A percentile compares a stretch with the other conserved stretches of the same genome.
These are phyloP conservation scores for Ormyrus labotus DNA, from an alignment of 2,888 invertebrate genomes.

Conservation along the genomic window DNA sequence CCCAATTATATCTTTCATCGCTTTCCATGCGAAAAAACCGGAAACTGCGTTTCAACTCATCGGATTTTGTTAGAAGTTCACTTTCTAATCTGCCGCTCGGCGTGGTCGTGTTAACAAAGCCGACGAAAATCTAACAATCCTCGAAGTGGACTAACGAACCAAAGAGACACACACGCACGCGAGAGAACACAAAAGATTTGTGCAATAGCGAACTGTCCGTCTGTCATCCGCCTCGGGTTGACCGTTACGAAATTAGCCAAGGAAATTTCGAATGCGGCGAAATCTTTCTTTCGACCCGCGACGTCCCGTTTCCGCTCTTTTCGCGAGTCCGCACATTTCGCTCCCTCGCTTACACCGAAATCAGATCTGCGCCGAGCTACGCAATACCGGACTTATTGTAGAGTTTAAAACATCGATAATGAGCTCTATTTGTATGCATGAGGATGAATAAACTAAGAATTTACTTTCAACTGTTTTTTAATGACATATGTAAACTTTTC, in stretches of 20 bases:
- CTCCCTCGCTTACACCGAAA: background rate
- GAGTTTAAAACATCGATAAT: too few relatives aligned
- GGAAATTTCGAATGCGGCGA: conserved; percentile 40
- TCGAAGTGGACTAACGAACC: conserved; percentile 12
- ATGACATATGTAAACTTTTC: too few relatives aligned
- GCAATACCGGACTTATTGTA: too few relatives aligned
- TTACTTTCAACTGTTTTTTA: too few relatives aligned
- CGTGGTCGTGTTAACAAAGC: background rate
- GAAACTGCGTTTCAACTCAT: too few relatives aligned
- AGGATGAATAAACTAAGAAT: too few relatives aligned
- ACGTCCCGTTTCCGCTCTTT: conserved; percentile 16
- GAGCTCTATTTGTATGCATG: too few relatives aligned
- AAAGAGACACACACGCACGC: background rate
- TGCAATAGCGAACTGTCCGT: background rate
- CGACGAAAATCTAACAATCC: conserved; percentile 26
- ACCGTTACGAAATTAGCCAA: conserved; percentile 23
- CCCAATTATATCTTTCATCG: too few relatives aligned
- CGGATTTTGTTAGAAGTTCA: too few relatives aligned
- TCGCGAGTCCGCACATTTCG: background rate
- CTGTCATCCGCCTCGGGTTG: background rate
- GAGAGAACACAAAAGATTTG: conserved; percentile 15
- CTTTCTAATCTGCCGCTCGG: background rate
- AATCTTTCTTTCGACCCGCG: background rate
- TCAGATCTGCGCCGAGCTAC: background rate
- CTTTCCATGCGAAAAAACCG: too few relatives aligned